Evolutionary conservation across 2,113 vertebrate genomes (phyloP).

Genomic region (Noctilio leporinus): DNA sequence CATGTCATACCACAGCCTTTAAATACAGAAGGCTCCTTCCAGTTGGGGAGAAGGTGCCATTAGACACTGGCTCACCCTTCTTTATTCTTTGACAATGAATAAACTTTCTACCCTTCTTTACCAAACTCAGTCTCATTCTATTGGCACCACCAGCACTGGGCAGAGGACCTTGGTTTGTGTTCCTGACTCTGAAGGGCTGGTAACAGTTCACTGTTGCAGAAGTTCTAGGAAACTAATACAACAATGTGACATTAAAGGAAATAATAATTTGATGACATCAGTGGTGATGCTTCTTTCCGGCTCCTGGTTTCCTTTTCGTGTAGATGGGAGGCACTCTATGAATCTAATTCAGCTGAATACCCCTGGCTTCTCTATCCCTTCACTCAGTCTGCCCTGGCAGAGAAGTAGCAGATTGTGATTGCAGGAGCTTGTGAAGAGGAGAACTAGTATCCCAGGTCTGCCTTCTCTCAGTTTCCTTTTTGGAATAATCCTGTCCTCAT

Average conservation of each 20-base stretch:
- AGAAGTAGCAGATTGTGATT: too few species aligned
- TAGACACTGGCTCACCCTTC: neutral
- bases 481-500: neutral
- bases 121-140: neutral
- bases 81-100: neutral
- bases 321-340: neutral
- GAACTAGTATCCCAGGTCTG: neutral
- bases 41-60: neutral
- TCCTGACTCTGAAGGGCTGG: neutral
- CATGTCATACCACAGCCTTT: neutral
- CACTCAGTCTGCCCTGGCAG: neutral
- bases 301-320: neutral
- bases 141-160: neutral
- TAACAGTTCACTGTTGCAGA: neutral
- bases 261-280: neutral
- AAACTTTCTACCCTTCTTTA: neutral
- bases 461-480: neutral
- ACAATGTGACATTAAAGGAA: neutral
- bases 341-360: neutral
- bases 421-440: neutral
- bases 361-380: neutral
- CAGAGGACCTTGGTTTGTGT: neutral
- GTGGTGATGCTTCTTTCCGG: neutral
- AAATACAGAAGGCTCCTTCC: neutral
- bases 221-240: neutral